A percentile compares a stretch with the other conserved stretches of the same genome.
These are phyloP conservation scores for Helicoverpa zea DNA, from an alignment of 1,140 invertebrate species.

Conservation along the genomic window DNA sequence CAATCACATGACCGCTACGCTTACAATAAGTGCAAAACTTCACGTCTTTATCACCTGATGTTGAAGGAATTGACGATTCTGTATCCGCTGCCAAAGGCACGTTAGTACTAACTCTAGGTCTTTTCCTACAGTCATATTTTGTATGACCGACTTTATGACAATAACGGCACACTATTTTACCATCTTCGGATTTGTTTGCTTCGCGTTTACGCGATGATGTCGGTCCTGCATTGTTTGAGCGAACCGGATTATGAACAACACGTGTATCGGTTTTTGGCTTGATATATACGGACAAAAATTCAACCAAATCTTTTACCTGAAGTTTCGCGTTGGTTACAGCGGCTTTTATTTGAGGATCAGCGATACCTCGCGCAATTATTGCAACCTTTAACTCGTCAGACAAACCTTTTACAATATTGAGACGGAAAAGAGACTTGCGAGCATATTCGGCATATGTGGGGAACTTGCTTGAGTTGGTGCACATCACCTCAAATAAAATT, in stretches of 20 bases:
- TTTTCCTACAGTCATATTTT: neutral
- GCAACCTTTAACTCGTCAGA: neutral
- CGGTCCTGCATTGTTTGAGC: neutral
- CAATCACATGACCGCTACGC: neutral
- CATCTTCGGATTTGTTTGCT: neutral
- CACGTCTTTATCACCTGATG: neutral
- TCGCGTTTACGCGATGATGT: neutral
- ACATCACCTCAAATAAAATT: conserved; percentile 47
- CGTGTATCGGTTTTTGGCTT: neutral
- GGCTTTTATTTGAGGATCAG: neutral
- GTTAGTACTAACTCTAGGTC: neutral
- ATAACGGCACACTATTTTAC: neutral
- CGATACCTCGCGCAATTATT: neutral
- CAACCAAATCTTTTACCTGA: neutral
- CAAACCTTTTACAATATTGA: neutral
- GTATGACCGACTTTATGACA: neutral
- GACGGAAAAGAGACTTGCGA: neutral
- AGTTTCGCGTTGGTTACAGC: neutral
- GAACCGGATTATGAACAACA: neutral
- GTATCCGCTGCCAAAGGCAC: neutral
- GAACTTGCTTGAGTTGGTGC: conserved; percentile 38
- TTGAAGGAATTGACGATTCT: neutral
- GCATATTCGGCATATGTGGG: conserved; percentile 46
- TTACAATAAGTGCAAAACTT: neutral
- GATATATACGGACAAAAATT: neutral